Conservation (phyloP, 2,888 invertebrate genomes). For the Germaria angustata region DNA sequence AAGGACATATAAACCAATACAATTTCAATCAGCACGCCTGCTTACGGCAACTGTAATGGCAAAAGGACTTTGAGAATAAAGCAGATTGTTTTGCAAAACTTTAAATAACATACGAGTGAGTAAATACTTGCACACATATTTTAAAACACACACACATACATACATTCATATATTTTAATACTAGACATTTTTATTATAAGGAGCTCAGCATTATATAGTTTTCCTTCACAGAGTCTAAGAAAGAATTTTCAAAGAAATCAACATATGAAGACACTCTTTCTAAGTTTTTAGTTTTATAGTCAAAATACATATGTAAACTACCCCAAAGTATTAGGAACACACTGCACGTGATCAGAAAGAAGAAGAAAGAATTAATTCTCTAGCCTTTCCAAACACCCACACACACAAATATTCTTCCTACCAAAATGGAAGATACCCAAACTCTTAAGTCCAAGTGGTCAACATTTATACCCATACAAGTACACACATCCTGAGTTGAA, state of each 20-base stretch:
- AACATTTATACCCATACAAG: background rate
- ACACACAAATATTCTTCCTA: background rate
- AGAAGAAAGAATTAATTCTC: background rate
- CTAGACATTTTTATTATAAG: background rate
- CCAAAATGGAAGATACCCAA: background rate
- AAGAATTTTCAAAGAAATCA: background rate
- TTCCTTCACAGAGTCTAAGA: background rate
- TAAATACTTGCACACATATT: background rate
- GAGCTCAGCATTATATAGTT: background rate
- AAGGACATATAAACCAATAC: background rate
- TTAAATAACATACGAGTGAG: background rate
- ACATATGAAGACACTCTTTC: background rate
- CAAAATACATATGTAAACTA: background rate
- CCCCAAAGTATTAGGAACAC: background rate
- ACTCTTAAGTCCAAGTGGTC: slow-evolving; percentile 1
- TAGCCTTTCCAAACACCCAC: background rate
- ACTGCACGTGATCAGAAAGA: background rate
- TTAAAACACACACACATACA: no score
- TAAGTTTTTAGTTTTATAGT: background rate
- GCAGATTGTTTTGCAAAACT: background rate
- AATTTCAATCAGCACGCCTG: background rate
- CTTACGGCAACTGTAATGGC: background rate
- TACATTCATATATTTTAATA: no score
- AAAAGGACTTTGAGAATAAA: background rate
- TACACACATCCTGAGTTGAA: background rate